phyloP scores from a whole-genome alignment of 2,888 invertebrate genomes.

The Cryptocheilus praepositus region DNA sequence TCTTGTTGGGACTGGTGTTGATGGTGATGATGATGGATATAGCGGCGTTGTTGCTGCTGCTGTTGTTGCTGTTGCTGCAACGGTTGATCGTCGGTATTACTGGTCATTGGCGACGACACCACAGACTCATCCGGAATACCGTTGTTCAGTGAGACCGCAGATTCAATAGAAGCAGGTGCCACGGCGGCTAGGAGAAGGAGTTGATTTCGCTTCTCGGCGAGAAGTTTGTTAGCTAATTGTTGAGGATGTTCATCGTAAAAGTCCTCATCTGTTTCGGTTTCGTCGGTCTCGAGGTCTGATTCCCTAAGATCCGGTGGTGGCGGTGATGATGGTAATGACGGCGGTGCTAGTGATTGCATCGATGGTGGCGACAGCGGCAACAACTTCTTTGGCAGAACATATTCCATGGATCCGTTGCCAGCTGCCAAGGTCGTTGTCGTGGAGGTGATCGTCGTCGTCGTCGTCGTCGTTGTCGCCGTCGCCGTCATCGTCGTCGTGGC shows the following conservation, averaged over 20 bases:
- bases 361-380: too few relatives aligned
- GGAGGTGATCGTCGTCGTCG: too few relatives aligned
- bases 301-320: conserved; percentile 83
- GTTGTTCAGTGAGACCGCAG: conserved; percentile 64
- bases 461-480: too few relatives aligned
- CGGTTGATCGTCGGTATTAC: conserved; percentile 36
- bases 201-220: conserved; percentile 86
- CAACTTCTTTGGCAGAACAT: conserved; percentile 32
- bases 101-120: conserved; percentile 50
- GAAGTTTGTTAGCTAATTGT: conserved; percentile 82
- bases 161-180: conserved; percentile 75
- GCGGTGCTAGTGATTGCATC: too few relatives aligned
- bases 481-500: too few relatives aligned
- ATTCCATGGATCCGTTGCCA: conserved; percentile 67
- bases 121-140: conserved; percentile 56
- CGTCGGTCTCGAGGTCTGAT: conserved; percentile 89
- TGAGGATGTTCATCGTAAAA: conserved; percentile 92
- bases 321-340: too few relatives aligned
- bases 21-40: too few relatives aligned
- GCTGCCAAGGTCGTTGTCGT: conserved; percentile 34
- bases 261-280: conserved; percentile 91
- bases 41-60: neutral
- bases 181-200: conserved; percentile 80
- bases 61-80: too few relatives aligned
- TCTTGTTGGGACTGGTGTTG: conserved; percentile 1